These are phyloP conservation scores for Halcyon senegalensis DNA, from an alignment of 2,113 vertebrate genomes.

Conservation along the genomic window DNA sequence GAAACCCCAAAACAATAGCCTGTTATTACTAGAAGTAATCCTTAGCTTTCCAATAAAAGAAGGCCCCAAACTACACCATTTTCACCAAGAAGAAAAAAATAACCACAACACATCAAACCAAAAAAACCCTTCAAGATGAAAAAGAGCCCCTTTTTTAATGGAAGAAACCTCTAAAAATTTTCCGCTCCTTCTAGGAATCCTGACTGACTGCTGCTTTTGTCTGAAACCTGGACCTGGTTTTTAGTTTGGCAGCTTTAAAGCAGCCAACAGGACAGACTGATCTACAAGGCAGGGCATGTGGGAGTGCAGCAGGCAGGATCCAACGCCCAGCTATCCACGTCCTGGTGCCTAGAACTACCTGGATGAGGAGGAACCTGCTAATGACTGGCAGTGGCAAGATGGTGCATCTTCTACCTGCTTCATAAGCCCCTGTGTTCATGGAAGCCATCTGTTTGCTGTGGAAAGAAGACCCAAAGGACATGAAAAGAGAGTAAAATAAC, in stretches of 20 bases:
- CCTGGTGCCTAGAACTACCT: not conserved
- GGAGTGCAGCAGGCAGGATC: not conserved
- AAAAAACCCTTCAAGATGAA: not conserved
- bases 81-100: not conserved
- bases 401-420: not conserved
- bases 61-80: not conserved
- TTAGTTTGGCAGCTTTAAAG: not conserved
- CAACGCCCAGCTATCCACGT: not conserved
- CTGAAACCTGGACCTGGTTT: not conserved
- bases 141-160: not conserved
- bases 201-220: not conserved
- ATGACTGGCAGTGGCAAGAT: not conserved
- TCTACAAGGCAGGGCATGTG: accelerated
- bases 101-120: not conserved
- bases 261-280: not conserved
- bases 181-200: not conserved
- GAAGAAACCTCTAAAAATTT: not conserved
- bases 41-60: not conserved
- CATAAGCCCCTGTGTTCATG: not conserved
- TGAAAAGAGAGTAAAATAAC: not conserved
- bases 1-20: not conserved
- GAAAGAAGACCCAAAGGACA: not conserved
- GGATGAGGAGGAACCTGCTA: not conserved
- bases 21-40: not conserved
- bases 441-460: not conserved